Base-by-base conservation (phyloP, 2,797 vertebrate genomes). In the Tenualosa ilisha region DNA sequence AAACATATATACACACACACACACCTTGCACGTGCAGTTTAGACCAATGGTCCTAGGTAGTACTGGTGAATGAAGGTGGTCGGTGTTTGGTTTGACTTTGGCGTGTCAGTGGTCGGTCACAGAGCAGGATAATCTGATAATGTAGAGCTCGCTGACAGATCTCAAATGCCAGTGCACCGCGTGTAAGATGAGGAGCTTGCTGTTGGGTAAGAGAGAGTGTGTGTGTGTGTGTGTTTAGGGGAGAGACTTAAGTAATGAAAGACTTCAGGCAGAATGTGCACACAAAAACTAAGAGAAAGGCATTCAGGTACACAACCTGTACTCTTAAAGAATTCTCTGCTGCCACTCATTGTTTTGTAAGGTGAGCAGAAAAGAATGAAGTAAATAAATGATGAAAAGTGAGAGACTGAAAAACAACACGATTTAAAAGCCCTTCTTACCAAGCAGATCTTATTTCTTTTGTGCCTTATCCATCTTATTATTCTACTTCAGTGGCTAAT, bases 131-230 rank as follows among this genome's bases (percentile, higher is more conserved):
- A 92, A 94, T 93, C 86, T 11, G 88, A 91, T 93, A 90, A 93
- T 88, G 88, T 79, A 89, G 81, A 85, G 88, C 84, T 37, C 86
- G 91, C 93, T 88, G 90, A 92, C 90, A 83, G 89, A 89, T 84
- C 89, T 91, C 88, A 89, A 85, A 82, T 87, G 81, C 85, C 61
- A 90, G 89, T 61, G 68, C 63, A 12, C 3, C 1, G 8, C 2
- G 46, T 83, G 94, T 93, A 95, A 94, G 89, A 91, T 83, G 93
- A 94, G 94, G 49, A 88, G 88, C 83, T n/a, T 72, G 88, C 81
- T 90, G 84, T 84, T 86, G 84, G 84, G 84, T 50, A n/a, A 81
- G 86, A 63, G 72, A 89, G 86, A 90, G 88, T 90, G 86, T 84
- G 63, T 65, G 82, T 26, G 68, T 4, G 85, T 56, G 85, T 56